Percentiles rank a stretch among this genome's conserved stretches.
Evolutionary conservation across 1,140 invertebrate species (phyloP).

Genomic region (Zaprionus vittiger): DNA sequence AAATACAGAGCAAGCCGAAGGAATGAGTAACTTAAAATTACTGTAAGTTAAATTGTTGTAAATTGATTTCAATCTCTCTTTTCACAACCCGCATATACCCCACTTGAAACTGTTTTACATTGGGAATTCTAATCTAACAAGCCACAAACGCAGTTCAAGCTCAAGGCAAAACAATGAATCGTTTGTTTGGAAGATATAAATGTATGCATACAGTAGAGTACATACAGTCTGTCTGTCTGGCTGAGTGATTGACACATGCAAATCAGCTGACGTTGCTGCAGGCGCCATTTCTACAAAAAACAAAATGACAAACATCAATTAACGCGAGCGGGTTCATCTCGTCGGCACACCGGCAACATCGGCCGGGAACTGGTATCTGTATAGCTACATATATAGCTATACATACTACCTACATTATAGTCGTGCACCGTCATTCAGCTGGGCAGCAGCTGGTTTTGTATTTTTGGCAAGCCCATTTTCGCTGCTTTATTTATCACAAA

Average conservation of each 20-base stretch:
- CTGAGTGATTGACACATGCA: constrained; percentile 35
- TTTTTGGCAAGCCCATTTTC: constrained; percentile 38
- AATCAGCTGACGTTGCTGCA: constrained; percentile 30
- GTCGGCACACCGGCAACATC: constrained; percentile 12
- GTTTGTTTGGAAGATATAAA: constrained; percentile 6
- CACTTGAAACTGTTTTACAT: background rate
- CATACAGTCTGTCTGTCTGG: constrained; percentile 7
- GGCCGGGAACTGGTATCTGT: background rate
- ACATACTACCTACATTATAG: background rate
- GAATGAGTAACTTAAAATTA: background rate
- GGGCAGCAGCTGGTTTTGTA: constrained; percentile 26
- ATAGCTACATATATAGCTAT: background rate
- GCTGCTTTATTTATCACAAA: constrained; percentile 30
- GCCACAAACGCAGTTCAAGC: constrained; percentile 40
- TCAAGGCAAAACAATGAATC: constrained; percentile 31
- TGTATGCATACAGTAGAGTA: background rate
- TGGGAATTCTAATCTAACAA: background rate
- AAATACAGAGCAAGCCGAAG: no score
- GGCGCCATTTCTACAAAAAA: constrained; percentile 17
- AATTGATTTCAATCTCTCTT: background rate
- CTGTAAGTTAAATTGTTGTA: background rate
- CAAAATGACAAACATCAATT: constrained; percentile 40
- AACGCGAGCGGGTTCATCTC: constrained; percentile 24
- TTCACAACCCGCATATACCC: background rate
- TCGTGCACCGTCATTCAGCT: constrained; percentile 9